These are phyloP conservation scores for Malacoraja senta DNA, from an alignment of 2,797 vertebrate species.

Conservation along the genomic window DNA sequence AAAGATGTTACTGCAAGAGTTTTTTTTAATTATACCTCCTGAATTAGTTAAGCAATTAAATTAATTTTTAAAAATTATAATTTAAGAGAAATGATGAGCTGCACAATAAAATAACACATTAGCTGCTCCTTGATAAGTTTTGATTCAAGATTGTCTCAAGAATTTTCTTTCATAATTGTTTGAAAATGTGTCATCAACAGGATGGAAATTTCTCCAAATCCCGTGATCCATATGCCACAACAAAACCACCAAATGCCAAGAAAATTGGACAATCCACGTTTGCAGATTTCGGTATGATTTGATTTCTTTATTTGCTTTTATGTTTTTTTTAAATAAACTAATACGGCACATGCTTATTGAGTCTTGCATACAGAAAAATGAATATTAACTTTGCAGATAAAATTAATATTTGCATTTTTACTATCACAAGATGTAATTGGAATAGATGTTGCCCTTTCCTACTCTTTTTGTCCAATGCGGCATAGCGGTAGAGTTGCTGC, in stretches of 20 bases:
- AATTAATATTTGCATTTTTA: background rate
- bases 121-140: background rate
- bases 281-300: constrained; percentile 82
- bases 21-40: background rate
- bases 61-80: no score
- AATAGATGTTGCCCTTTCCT: background rate
- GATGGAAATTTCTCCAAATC: constrained; percentile 72
- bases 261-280: constrained; percentile 81
- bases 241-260: constrained; percentile 47
- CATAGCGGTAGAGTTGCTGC: no score
- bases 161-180: background rate
- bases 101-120: background rate
- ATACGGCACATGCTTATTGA: background rate
- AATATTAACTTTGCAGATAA: background rate
- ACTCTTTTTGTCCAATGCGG: background rate
- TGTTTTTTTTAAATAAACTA: background rate
- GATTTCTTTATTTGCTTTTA: background rate
- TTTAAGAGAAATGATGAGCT: background rate
- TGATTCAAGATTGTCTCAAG: background rate
- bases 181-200: constrained; percentile 53
- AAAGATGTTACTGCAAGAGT: background rate
- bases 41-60: background rate
- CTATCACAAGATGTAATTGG: background rate
- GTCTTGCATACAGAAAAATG: background rate
- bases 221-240: constrained; percentile 1